Evolutionary conservation across 2,113 vertebrate species (phyloP), one percentile per base, ranked within the genome.

Genomic region (Zosterops lateralis): DNA sequence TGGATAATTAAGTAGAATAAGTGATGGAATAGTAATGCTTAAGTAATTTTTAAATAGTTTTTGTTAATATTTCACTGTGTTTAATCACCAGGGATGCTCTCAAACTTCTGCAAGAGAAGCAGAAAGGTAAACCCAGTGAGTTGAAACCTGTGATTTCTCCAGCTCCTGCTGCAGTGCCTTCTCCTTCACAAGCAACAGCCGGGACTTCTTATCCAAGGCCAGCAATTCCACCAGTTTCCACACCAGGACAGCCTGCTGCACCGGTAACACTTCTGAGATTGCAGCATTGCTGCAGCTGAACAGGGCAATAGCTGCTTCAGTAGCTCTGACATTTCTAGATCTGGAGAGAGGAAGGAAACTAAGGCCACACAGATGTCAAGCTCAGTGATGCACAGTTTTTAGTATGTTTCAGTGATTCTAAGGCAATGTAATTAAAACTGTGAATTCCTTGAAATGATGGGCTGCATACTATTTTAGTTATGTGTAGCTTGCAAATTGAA

Each of bases 51-150:
- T 51, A 76, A 40, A 3, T 42, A 22, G 24, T 44, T 72, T 81
- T 84, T 61, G 26, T 92, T 88, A 73, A 5, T 48, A 21, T 92
- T 91, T 77, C 40, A 44, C 44, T 96, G 17, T 77, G 15, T 96
- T 84, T 93, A 71, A 80, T 95, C 45, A 70, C 66, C 96, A 99
- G 99, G 96, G 99, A 99, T 97, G 99, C 98, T 47, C 97, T 99
- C 79, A 98, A 97, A 80, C 98, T 99, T 94, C 93, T 99, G 87
- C 98, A 98, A 87, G 95, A 96, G 65, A 97, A 97, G 62, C 86
- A 97, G 90, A 93, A 53, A n/a, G 95, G 96, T 61, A 97, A 97
- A 87, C 73, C 94, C 42, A 26, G 65, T 12, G 95, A 95, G 42
- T 7, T 87, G 70, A 96, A 94, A 78, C 95, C 95, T 36, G 14